Base-by-base conservation (phyloP, 1,140 invertebrate species). In the Euborellia annulipes region DNA sequence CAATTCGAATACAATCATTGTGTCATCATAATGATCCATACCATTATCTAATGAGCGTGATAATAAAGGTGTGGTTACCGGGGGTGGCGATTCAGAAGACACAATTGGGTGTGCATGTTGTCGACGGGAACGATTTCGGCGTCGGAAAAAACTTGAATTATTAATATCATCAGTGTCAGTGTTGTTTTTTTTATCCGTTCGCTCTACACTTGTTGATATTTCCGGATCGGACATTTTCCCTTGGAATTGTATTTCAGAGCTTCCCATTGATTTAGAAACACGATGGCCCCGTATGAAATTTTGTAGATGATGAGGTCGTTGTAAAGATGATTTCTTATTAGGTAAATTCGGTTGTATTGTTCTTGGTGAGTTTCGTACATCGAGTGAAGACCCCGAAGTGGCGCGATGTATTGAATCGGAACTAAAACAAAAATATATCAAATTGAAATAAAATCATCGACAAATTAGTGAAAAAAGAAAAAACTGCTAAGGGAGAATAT, bases 321-420 rank as follows among this genome's bases (percentile, higher is more conserved):
- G 14, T 4, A 18, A 16, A 13, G 20, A n/a, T 23, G 37, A 8
- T 39, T 23, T 14, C 21, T 23, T 30, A 1, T 9, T 21, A 36
- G 4, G 2, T 18, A 18, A 23, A 9, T 20, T 13, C 14, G 44
- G 21, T 21, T 32, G 17, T 11, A 11, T 43, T 4, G n/a, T 21
- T 11, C 14, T 21, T 43, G 58, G 62, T 14, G 52, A 56, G 23
- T 52, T 52, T 23, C 64, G 62, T 1, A 55, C 58, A 40, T 68
- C 64, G 23, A 68, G 48, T 3, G 67, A 68, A 14, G 63, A 67
- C 14, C 62, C 61, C 8, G 67, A 68, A 36, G 67, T 62, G 9
- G 65, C 67, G 46, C 66, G 56, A 44, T 67, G 66, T 8, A 61
- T 60, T 49, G 52, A 60, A 34, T 69, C 65, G 17, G 66, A 55